These are phyloP conservation scores for Listronotus bonariensis DNA, from an alignment of 1,140 invertebrate genomes.

Conservation along the genomic window DNA sequence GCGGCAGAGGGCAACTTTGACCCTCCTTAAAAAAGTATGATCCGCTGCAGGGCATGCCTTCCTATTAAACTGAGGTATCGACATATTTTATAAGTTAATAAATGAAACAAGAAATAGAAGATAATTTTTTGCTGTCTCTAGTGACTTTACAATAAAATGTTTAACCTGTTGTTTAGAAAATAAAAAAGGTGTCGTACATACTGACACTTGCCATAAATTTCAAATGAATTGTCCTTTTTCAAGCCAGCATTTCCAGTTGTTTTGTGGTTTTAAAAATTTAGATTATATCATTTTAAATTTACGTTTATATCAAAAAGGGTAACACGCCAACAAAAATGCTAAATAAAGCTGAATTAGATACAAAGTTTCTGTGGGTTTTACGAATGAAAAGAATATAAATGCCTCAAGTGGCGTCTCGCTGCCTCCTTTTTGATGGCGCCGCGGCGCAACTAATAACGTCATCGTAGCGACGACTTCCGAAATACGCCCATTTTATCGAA, in stretches of 20 bases:
- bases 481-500: slow-evolving; percentile 46
- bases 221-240: background rate
- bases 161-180: no score
- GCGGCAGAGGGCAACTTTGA: no score
- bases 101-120: no score
- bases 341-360: slow-evolving; percentile 45
- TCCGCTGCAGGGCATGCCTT: no score
- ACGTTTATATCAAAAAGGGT: slow-evolving; percentile 17
- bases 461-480: slow-evolving; percentile 50
- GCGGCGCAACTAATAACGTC: slow-evolving; percentile 47
- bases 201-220: slow-evolving; percentile 1
- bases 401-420: slow-evolving; percentile 47
- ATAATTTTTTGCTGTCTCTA: no score
- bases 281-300: slow-evolving; percentile 24
- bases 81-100: no score
- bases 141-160: no score
- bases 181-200: no score
- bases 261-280: slow-evolving; percentile 17
- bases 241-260: background rate
- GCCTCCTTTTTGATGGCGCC: slow-evolving; percentile 47
- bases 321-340: slow-evolving; percentile 27
- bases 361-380: slow-evolving; percentile 46
- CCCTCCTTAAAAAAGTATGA: no score
- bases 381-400: slow-evolving; percentile 49
- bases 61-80: no score